phyloP scores from a whole-genome alignment of 2,888 invertebrate genomes.

The Tachina fera region DNA sequence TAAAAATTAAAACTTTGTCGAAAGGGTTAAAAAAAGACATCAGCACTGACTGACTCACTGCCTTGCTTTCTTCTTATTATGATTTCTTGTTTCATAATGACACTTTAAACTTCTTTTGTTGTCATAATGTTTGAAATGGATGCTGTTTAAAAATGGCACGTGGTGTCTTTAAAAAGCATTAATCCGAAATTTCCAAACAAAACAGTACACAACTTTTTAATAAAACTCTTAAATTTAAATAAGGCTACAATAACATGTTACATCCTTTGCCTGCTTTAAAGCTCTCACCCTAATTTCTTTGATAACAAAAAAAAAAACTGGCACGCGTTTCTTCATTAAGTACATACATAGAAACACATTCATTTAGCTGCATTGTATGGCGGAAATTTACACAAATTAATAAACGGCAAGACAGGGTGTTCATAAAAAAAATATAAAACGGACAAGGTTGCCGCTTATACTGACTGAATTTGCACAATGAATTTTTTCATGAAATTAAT shows the following conservation, averaged over 20 bases:
- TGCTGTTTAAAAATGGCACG: conserved; percentile 63
- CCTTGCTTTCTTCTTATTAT: neutral
- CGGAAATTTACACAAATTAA: conserved; percentile 38
- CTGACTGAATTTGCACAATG: neutral
- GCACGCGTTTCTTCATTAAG: conserved; percentile 64
- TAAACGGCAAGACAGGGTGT: neutral
- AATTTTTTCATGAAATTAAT: too few species aligned
- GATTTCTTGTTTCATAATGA: conserved; percentile 17
- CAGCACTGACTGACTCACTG: conserved; percentile 4
- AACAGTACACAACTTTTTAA: conserved; percentile 22
- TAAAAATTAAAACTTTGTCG: neutral
- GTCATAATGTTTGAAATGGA: conserved; percentile 55
- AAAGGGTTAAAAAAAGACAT: conserved; percentile 15
- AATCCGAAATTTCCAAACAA: conserved; percentile 52
- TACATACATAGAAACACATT: neutral
- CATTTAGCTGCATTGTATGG: neutral
- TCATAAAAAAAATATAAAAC: neutral
- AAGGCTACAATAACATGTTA: conserved; percentile 48
- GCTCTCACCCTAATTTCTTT: conserved; percentile 63
- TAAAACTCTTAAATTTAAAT: conserved; percentile 54
- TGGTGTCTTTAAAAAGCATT: conserved; percentile 58
- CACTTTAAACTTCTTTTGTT: conserved; percentile 46
- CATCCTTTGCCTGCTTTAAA: conserved; percentile 36
- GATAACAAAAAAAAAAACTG: conserved; percentile 39
- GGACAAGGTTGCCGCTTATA: neutral